phyloP scores from a whole-genome alignment of 2,113 vertebrate genomes.

The Amphilophus citrinellus region DNA sequence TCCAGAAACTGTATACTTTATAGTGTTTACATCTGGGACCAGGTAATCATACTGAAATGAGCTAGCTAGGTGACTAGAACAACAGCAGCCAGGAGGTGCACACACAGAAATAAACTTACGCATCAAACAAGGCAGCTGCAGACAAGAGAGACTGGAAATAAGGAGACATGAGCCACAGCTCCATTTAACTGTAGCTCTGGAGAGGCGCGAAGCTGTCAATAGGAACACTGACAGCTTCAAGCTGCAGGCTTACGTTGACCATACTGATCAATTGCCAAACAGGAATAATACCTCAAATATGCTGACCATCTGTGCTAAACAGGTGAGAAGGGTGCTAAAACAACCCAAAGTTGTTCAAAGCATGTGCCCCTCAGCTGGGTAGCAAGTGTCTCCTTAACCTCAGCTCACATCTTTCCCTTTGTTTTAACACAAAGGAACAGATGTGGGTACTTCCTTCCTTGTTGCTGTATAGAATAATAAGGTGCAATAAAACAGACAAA shows the following conservation, averaged over 20 bases:
- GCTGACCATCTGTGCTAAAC: background rate
- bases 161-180: background rate
- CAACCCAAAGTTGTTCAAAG: background rate
- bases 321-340: background rate
- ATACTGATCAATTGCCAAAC: background rate
- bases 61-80: too few relatives aligned
- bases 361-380: background rate
- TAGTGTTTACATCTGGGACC: too few relatives aligned
- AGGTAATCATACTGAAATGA: too few relatives aligned
- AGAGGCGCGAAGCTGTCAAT: background rate
- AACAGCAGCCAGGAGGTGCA: too few relatives aligned
- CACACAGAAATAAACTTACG: too few relatives aligned
- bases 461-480: background rate
- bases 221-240: background rate
- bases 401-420: background rate
- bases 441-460: background rate
- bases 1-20: too few relatives aligned
- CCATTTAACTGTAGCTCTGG: background rate
- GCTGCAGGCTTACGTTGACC: background rate
- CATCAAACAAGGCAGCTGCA: background rate
- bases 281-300: background rate
- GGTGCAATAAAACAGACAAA: background rate
- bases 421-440: background rate
- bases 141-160: background rate
- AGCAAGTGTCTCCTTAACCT: background rate